A percentile compares a stretch with the other conserved stretches of the same genome.
Conservation (phyloP, 1,140 invertebrate genomes). For the Aricia agestis region DNA sequence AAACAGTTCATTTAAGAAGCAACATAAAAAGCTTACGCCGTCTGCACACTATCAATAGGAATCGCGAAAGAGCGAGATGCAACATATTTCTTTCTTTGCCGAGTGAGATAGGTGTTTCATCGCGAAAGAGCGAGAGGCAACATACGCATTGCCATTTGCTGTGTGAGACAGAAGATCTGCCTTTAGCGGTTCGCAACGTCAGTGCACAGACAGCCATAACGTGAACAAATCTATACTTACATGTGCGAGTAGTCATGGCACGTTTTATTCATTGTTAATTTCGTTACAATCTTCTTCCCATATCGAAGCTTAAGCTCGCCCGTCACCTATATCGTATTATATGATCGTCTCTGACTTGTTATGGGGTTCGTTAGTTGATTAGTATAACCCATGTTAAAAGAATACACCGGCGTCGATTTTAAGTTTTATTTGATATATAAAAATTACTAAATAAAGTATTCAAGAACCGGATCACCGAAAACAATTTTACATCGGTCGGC, state of each 20-base stretch:
- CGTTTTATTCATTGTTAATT: conserved; percentile 29
- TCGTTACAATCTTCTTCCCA: conserved; percentile 19
- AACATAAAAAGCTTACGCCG: conserved; percentile 42
- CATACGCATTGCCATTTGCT: no score
- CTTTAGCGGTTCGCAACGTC: no score
- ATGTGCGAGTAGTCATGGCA: conserved; percentile 44
- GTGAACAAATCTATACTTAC: conserved; percentile 63
- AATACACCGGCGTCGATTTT: conserved; percentile 73
- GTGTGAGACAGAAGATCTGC: no score
- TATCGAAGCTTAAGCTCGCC: conserved; percentile 26
- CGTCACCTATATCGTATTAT: conserved; percentile 45
- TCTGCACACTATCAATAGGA: no score
- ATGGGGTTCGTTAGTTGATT: conserved; percentile 68
- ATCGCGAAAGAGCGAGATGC: no score
- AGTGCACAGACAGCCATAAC: conserved; percentile 14
- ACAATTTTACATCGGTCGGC: conserved; percentile 24
- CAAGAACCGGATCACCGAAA: conserved; percentile 69
- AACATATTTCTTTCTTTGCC: no score
- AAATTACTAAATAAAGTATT: conserved; percentile 58
- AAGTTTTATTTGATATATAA: conserved; percentile 75
- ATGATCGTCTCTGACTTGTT: conserved; percentile 33
- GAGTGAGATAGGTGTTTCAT: no score
- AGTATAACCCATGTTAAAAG: conserved; percentile 73
- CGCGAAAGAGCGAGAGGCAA: no score
- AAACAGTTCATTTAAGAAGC: conserved; percentile 67